Conservation (phyloP, 2,888 invertebrate genomes). For the Andricus quercusramuli region DNA sequence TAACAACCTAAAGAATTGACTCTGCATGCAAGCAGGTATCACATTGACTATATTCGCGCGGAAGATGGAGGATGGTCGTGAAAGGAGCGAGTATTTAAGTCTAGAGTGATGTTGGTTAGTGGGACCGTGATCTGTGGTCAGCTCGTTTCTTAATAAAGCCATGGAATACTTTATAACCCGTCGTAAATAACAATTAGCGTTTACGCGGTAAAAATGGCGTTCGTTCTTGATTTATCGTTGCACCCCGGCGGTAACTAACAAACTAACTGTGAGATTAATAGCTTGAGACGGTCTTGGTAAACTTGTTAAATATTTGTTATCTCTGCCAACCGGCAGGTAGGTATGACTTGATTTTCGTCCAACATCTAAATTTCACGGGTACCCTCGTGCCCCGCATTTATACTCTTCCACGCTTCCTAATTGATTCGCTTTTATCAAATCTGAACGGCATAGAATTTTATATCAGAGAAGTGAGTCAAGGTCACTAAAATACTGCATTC, state of each 20-base stretch:
- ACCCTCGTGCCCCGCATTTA: not conserved
- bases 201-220: slow-evolving; percentile 64
- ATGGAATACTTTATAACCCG: slow-evolving; percentile 68
- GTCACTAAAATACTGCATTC: not conserved
- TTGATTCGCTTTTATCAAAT: not conserved
- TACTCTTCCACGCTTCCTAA: not conserved
- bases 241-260: slow-evolving; percentile 62
- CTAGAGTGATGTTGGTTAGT: slow-evolving; percentile 38
- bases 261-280: slow-evolving; percentile 72
- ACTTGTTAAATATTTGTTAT: slow-evolving; percentile 67
- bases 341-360: slow-evolving; percentile 40
- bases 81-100: slow-evolving; percentile 29
- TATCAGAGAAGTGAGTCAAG: not conserved
- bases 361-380: slow-evolving; percentile 27
- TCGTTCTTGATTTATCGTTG: slow-evolving; percentile 63
- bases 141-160: slow-evolving; percentile 65
- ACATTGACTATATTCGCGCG: not conserved
- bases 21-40: not conserved
- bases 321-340: slow-evolving; percentile 42
- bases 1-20: not conserved
- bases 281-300: slow-evolving; percentile 62
- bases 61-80: slow-evolving; percentile 24
- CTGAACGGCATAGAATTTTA: not conserved
- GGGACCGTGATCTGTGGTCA: slow-evolving; percentile 40
- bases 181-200: slow-evolving; percentile 75